Conservation (phyloP, 2,797 vertebrate genomes). For the Macrochelys suwanniensis region DNA sequence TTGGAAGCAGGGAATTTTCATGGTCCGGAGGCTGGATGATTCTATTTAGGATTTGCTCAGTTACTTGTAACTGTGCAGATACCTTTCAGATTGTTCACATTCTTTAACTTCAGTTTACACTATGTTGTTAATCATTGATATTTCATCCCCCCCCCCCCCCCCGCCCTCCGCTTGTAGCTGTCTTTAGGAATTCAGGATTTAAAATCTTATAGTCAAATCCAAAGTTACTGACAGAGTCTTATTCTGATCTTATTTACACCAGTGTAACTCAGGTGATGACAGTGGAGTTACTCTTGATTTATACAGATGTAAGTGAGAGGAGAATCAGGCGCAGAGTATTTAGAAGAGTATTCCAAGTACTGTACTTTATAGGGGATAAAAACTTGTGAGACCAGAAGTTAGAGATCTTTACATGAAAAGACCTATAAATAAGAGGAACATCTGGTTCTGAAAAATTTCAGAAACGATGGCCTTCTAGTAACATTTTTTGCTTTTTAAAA, state of each 20-base stretch:
- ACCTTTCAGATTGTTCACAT: neutral
- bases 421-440: neutral
- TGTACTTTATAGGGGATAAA: neutral
- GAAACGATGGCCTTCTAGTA: neutral
- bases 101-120: fast-evolving
- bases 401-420: neutral
- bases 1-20: neutral
- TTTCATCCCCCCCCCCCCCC: neutral
- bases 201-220: neutral
- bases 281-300: neutral
- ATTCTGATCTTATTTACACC: neutral
- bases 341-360: neutral
- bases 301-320: neutral
- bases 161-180: neutral
- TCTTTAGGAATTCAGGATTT: neutral
- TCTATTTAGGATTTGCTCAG: fast-evolving
- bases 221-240: neutral
- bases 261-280: neutral
- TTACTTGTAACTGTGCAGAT: neutral
- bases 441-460: fast-evolving
- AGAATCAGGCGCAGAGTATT: neutral
- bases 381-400: neutral
- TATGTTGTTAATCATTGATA: neutral
- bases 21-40: neutral
- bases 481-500: neutral